These are phyloP conservation scores for Chrysoperla carnea DNA, from an alignment of 1,140 invertebrate species.

Conservation along the genomic window DNA sequence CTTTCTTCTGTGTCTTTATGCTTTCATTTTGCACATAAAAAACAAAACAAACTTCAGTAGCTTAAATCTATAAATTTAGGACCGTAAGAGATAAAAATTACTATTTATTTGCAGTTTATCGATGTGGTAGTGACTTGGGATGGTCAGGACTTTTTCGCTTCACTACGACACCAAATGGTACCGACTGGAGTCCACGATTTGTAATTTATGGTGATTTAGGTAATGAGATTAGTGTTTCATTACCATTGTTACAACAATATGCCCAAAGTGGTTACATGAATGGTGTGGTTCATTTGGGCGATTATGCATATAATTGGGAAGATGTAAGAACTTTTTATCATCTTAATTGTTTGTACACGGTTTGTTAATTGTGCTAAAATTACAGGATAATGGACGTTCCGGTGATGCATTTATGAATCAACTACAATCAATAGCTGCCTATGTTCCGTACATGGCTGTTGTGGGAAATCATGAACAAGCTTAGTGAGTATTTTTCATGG, in stretches of 20 bases:
- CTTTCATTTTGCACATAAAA: no score
- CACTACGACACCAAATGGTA: conserved; percentile 38
- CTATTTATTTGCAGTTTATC: conserved; percentile 45
- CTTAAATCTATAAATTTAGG: no score
- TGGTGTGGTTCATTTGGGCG: conserved; percentile 80
- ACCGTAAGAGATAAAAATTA: background rate
- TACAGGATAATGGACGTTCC: conserved; percentile 46
- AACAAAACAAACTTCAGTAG: no score
- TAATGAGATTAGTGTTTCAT: conserved; percentile 69
- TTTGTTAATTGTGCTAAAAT: conserved; percentile 1
- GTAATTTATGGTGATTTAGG: conserved; percentile 87
- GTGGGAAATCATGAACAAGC: conserved; percentile 79
- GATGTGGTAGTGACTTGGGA: conserved; percentile 57
- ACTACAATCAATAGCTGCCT: conserved; percentile 70
- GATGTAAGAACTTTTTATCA: conserved; percentile 31
- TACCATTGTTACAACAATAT: conserved; percentile 64
- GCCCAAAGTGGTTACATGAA: conserved; percentile 65
- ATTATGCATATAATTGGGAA: conserved; percentile 93
- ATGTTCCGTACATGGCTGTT: conserved; percentile 82
- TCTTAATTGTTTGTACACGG: no score
- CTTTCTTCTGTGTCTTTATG: no score
- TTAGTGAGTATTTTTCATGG: conserved; percentile 47
- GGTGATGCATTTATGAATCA: conserved; percentile 86
- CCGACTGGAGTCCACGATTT: conserved; percentile 58
- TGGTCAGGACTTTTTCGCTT: conserved; percentile 70